phyloP scores from a whole-genome alignment of 2,797 vertebrate genomes.

The Acipenser transmontanus region DNA sequence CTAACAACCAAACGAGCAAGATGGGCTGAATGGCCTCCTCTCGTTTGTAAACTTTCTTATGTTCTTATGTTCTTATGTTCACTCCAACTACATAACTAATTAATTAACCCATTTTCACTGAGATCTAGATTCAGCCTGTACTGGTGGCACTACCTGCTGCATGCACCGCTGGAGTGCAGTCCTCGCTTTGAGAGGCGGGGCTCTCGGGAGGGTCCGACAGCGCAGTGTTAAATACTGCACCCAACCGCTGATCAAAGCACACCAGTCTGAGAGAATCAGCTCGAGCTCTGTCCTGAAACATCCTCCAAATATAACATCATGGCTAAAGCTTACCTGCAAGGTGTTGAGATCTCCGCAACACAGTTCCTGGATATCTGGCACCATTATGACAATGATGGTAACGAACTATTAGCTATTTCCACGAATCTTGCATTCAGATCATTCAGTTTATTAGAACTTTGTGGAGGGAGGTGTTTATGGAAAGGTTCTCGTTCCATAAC shows the following conservation, averaged over 20 bases:
- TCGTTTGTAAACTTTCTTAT: too few species aligned
- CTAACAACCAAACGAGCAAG: too few species aligned
- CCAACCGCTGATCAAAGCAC: constrained; percentile 19
- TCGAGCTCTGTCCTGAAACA: constrained; percentile 15
- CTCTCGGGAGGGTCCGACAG: constrained; percentile 5
- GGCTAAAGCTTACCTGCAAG: constrained; percentile 73
- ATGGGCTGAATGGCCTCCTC: too few species aligned
- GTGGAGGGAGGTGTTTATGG: too few species aligned
- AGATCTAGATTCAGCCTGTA: too few species aligned
- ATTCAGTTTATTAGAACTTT: too few species aligned
- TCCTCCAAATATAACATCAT: constrained; percentile 37
- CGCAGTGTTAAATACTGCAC: constrained; percentile 30
- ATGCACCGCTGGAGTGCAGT: constrained; percentile 21
- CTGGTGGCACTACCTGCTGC: constrained; percentile 25
- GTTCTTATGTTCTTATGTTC: too few species aligned
- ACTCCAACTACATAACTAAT: too few species aligned
- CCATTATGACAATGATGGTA: constrained; percentile 79
- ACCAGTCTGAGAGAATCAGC: constrained; percentile 22
- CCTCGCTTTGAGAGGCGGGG: constrained; percentile 26
- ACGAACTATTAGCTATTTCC: constrained; percentile 31
- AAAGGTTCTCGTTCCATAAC: too few species aligned
- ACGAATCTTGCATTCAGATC: too few species aligned
- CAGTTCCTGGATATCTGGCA: constrained; percentile 83
- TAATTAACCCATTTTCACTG: too few species aligned
- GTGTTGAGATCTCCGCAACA: constrained; percentile 65